phyloP scores from a whole-genome alignment of 2,888 invertebrate species.

The Caenorhabditis afra region DNA sequence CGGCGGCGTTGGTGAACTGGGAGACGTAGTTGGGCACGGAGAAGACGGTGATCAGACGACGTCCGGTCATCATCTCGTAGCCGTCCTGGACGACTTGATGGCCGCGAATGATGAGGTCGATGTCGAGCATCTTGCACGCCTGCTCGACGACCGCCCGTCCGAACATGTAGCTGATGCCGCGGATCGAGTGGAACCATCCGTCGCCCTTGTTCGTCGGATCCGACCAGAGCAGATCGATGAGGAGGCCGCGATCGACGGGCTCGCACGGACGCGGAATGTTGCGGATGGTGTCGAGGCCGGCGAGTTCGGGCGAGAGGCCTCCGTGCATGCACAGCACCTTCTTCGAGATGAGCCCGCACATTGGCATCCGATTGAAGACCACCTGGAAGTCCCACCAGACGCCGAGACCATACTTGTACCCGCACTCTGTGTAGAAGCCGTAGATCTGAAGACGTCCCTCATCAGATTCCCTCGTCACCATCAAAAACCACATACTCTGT shows the following conservation, averaged over 20 bases:
- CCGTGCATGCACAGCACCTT: conserved; percentile 75
- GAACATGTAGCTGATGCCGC: conserved; percentile 72
- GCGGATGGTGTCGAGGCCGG: conserved; percentile 67
- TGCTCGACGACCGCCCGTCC: conserved; percentile 71
- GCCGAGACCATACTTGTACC: conserved; percentile 70
- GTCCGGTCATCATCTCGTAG: conserved; percentile 73
- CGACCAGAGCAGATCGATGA: conserved; percentile 74
- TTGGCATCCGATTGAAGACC: conserved; percentile 73
- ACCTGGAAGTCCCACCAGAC: conserved; percentile 76
- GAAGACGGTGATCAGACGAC: conserved; percentile 75
- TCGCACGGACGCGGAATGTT: conserved; percentile 69
- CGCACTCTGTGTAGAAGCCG: conserved; percentile 73
- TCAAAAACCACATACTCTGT: conserved; percentile 57
- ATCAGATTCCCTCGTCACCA: no score
- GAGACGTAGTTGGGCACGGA: conserved; percentile 75
- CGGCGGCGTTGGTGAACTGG: conserved; percentile 75
- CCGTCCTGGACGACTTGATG: conserved; percentile 77
- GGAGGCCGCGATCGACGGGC: conserved; percentile 69
- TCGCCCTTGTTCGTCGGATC: conserved; percentile 74
- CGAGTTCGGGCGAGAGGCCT: conserved; percentile 71
- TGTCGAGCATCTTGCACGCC: conserved; percentile 66
- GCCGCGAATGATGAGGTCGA: conserved; percentile 75
- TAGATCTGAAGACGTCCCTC: conserved; percentile 44
- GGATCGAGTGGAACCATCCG: conserved; percentile 66
- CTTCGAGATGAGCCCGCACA: conserved; percentile 74